Evolutionary conservation across 2,888 invertebrate species (phyloP), one percentile per base, ranked within the genome.

Genomic region (Lottia gigantea): DNA sequence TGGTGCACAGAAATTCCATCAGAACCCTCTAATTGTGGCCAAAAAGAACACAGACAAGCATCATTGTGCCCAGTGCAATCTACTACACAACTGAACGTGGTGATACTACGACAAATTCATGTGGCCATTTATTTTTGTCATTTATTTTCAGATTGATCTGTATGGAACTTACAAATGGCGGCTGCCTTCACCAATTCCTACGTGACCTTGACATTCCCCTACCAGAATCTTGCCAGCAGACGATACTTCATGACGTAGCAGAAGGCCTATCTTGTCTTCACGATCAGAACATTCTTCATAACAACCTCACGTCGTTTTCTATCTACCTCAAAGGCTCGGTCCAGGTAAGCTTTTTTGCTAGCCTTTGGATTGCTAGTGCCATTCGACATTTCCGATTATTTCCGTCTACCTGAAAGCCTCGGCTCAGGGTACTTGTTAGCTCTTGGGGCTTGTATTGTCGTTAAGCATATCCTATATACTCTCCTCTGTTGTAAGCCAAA

Each of bases 291-390:
- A 80, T 85, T 46, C 78, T 84, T 15, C 85, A 85, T 71, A 80
- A 79, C 64, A 83, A 83, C 67, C 78, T 84, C 46, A 82, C 78
- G 19, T 78, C 83, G 4, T 76, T 80, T 8, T 79, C 81, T 47
- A 78, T 85, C 62, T 85, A 83, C 72, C 78, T 85, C 49, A 84
- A 83, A 75, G 83, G 84, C n/a, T 83, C 84, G n/a, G 72, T 83
- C 6, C 81, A 83, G 78, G 83, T 83, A 71, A 71, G 66, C 31
- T 31, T 31, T 31, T 4, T 6, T 2, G 2, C 6, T 31, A 4
- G 31, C 31, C 31, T 31, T 31, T 31, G n/a, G n/a, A n/a, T n/a
- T n/a, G n/a, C n/a, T n/a, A n/a, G n/a, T n/a, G n/a, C n/a, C n/a
- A n/a, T n/a, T n/a, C n/a, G n/a, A n/a, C n/a, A n/a, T n/a, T n/a